Conservation (phyloP, 2,113 vertebrate genomes). For the Dryoscopus gambensis region DNA sequence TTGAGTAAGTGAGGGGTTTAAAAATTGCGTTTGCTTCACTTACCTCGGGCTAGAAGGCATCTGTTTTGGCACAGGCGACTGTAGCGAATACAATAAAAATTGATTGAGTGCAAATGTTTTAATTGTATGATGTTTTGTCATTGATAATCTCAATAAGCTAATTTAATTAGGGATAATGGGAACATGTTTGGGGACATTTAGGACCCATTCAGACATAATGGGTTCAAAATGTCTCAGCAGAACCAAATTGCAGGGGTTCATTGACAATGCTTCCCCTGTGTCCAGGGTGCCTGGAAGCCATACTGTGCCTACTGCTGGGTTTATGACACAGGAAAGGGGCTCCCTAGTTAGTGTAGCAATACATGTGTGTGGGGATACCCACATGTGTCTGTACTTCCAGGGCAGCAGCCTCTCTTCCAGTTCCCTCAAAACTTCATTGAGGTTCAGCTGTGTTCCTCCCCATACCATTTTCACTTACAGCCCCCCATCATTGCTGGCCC, state of each 20-base stretch:
- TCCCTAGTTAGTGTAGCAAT: not conserved
- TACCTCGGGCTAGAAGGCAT: conserved; percentile 28
- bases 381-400: not conserved
- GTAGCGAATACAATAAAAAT: conserved; percentile 53
- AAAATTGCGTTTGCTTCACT: conserved; percentile 25
- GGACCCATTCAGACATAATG: not conserved
- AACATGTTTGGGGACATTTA: not conserved
- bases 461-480: not conserved
- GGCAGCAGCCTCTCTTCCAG: not conserved
- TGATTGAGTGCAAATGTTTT: conserved; percentile 61
- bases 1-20: not conserved
- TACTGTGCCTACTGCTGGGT: not conserved
- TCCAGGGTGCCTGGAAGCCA: not conserved
- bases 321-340: not conserved
- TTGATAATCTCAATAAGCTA: conserved; percentile 23
- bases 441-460: not conserved
- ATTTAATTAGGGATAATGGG: conserved; percentile 38
- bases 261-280: not conserved
- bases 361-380: not conserved
- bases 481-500: not conserved
- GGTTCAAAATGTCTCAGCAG: conserved; percentile 3
- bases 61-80: conserved; percentile 9
- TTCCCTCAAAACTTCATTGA: not conserved
- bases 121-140: conserved; percentile 44
- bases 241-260: not conserved